Evolutionary conservation across 2,888 invertebrate species (phyloP).

Genomic region (Neoscelio sp.): DNA sequence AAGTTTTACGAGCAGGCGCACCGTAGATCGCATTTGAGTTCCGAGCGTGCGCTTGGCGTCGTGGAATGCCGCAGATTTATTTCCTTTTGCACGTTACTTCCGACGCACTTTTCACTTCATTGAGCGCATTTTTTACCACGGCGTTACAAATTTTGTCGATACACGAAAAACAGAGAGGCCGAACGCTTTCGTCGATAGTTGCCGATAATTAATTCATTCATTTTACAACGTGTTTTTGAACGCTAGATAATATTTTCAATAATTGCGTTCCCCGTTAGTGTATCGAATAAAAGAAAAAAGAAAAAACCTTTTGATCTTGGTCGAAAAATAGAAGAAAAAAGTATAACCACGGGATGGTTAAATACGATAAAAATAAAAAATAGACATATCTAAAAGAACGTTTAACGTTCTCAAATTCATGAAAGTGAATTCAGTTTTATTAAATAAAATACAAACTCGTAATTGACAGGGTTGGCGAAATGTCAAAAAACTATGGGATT

Average conservation of each 20-base stretch:
- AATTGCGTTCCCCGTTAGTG: too few species aligned
- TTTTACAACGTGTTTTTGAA: too few species aligned
- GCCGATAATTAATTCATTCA: too few species aligned
- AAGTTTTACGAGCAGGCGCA: conserved; percentile 60
- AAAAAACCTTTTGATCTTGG: too few species aligned
- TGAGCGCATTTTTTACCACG: conserved; percentile 30
- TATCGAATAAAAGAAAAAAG: too few species aligned
- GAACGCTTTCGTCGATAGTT: too few species aligned
- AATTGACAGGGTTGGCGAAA: conserved; percentile 59
- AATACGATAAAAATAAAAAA: conserved; percentile 42
- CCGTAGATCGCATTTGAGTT: conserved; percentile 48
- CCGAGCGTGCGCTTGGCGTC: conserved; percentile 38
- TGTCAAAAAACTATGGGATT: not conserved
- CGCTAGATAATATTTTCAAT: too few species aligned
- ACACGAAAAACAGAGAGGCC: conserved; percentile 24
- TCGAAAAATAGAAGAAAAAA: conserved; percentile 1
- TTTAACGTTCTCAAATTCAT: conserved; percentile 36
- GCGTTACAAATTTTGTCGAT: conserved; percentile 4
- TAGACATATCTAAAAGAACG: conserved; percentile 7
- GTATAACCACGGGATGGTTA: conserved; percentile 44
- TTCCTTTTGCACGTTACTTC: conserved; percentile 25
- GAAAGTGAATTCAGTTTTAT: conserved; percentile 42
- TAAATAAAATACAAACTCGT: conserved; percentile 53
- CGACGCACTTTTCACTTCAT: conserved; percentile 32
- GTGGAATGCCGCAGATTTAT: conserved; percentile 53